phyloP scores from a whole-genome alignment of 1,140 invertebrate genomes.

The Drosophila santomea region DNA sequence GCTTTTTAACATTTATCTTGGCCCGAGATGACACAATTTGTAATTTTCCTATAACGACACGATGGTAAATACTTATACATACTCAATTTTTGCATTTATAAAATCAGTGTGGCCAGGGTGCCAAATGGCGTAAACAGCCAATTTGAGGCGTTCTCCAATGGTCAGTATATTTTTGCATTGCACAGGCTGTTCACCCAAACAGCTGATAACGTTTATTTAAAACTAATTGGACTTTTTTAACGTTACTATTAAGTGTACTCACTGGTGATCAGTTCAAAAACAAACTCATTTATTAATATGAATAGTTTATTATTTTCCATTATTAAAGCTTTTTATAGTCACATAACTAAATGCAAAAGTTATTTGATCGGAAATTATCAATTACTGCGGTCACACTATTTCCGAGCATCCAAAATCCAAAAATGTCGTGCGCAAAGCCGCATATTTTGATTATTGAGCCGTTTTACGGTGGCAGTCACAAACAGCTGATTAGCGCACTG shows the following conservation, averaged over 20 bases:
- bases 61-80: slow-evolving; percentile 50
- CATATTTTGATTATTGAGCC: slow-evolving; percentile 86
- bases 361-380: neutral
- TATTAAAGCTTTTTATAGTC: too few relatives aligned
- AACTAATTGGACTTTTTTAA: too few relatives aligned
- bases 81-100: slow-evolving; percentile 28
- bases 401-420: neutral
- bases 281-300: too few relatives aligned
- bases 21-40: slow-evolving; percentile 18
- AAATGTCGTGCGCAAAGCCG: slow-evolving; percentile 53
- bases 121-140: neutral
- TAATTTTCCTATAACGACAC: slow-evolving; percentile 26
- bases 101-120: slow-evolving; percentile 18
- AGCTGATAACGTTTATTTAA: neutral
- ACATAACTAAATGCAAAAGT: too few relatives aligned
- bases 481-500: slow-evolving; percentile 88
- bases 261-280: too few relatives aligned
- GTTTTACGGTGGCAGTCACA: slow-evolving; percentile 91
- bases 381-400: neutral
- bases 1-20: slow-evolving; percentile 9
- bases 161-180: neutral
- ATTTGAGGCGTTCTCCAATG: neutral
- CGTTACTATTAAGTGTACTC: too few relatives aligned
- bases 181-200: neutral
- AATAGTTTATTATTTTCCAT: too few relatives aligned